Conservation (phyloP, 2,113 vertebrate species). For the Fregetta grallaria region DNA sequence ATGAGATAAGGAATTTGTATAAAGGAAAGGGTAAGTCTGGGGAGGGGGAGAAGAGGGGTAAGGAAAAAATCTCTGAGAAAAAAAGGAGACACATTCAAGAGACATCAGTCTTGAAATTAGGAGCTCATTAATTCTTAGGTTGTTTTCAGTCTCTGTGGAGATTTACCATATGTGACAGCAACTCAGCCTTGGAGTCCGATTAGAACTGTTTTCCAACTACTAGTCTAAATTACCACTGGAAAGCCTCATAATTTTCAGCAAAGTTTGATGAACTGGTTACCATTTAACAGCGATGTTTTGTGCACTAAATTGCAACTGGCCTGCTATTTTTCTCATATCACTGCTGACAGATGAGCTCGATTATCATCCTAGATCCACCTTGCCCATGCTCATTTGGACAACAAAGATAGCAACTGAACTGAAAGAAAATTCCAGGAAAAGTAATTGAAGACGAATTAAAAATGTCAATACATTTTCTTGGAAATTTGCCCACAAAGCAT, state of each 20-base stretch:
- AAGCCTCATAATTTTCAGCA: not conserved
- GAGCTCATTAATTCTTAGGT: slow-evolving; percentile 50
- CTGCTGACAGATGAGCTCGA: slow-evolving; percentile 4
- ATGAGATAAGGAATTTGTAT: not conserved
- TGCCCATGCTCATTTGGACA: slow-evolving; percentile 3
- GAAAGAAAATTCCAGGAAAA: slow-evolving; percentile 53
- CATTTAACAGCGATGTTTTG: not conserved
- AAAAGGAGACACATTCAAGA: not conserved
- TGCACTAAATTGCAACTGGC: not conserved
- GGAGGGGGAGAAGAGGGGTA: not conserved
- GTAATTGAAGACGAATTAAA: slow-evolving; percentile 7
- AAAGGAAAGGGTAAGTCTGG: not conserved
- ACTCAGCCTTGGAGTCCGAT: not conserved
- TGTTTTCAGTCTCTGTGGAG: slow-evolving; percentile 30
- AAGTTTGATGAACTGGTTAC: slow-evolving; percentile 19
- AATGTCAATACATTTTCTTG: slow-evolving; percentile 1
- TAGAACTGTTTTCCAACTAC: not conserved
- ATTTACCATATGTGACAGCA: slow-evolving; percentile 21
- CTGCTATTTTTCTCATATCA: not conserved
- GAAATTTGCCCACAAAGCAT: slow-evolving; percentile 24
- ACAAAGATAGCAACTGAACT: slow-evolving; percentile 25
- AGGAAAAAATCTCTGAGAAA: not conserved
- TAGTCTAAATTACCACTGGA: not conserved
- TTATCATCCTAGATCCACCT: not conserved
- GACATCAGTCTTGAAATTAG: slow-evolving; percentile 25